Base-by-base conservation (phyloP, 2,888 invertebrate species). In the Helleia helle region DNA sequence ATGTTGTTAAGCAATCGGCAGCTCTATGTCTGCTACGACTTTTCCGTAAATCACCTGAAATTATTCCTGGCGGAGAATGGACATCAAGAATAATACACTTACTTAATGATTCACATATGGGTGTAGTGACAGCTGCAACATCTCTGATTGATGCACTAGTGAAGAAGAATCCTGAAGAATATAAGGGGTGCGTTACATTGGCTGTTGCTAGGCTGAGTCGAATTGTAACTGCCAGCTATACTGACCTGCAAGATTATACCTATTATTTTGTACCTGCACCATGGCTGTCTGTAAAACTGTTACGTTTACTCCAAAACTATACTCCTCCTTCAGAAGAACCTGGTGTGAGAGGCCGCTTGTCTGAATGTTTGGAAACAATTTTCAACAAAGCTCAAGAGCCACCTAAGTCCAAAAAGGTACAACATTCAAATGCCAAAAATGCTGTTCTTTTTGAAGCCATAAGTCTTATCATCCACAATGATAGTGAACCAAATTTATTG, bases 251-350 rank as follows among this genome's bases (percentile, higher is more conserved):
- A 87, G 99, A 99, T 84, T 99, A 99, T 72, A 99, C 99, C 2
- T 99, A 99, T 77, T 99, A 99, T 74, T 99, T 99, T 88, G 99
- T 99, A 48, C 99, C 99, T 54, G 99, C 99, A n/a, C 99, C 99
- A 9, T 99, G 99, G 99, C 89, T 99, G 24, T 99, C 98, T 44
- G 98, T 99, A 11, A 99, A 99, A 81, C 86, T 99, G 43, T 86
- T 99, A 49, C 90, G 99, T 57, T 87, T 99, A 47, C 86, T 99
- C 51, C 99, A 99, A 80, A 99, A 99, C 73, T 99, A 99, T 65
- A 97, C 97, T 50, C 98, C 99, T 12, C 98, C 99, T 58, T 97
- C 97, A 66, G 99, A 99, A 85, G 86, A 86, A 48, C 96, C 99
- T 34, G 97, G 97, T 24, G 97, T 99, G 1, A 89, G 97, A 51